phyloP scores from a whole-genome alignment of 2,113 vertebrate species.

The Casuarius casuarius region DNA sequence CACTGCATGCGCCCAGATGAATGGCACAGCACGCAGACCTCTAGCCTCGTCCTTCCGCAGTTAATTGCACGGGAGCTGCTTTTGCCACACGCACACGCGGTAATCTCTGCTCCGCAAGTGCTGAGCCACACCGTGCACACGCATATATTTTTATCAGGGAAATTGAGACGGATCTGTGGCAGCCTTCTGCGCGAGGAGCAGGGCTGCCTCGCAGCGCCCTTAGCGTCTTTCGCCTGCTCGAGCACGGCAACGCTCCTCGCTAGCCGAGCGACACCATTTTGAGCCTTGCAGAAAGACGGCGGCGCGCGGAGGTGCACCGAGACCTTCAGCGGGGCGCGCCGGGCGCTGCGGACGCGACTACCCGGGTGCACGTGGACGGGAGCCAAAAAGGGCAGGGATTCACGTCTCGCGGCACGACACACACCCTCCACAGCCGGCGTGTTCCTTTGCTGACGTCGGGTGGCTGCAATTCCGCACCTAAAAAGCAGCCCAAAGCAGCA shows the following conservation, averaged over 20 bases:
- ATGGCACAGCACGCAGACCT: slow-evolving; percentile 31
- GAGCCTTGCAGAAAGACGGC: not conserved
- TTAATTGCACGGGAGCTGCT: not conserved
- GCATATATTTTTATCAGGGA: accelerated
- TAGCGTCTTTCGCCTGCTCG: not conserved
- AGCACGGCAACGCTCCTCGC: not conserved
- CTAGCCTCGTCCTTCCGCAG: slow-evolving; percentile 1
- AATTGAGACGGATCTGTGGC: not conserved
- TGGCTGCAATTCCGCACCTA: not conserved
- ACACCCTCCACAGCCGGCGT: not conserved
- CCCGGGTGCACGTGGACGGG: accelerated
- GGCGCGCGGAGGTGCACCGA: accelerated
- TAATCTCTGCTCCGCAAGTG: not conserved
- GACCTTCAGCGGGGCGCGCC: not conserved
- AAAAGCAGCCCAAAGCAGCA: not conserved
- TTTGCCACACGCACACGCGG: accelerated
- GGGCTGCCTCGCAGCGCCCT: not conserved
- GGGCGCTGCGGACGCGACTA: not conserved
- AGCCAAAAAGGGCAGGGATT: not conserved
- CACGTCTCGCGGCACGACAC: not conserved
- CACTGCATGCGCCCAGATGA: slow-evolving; percentile 13
- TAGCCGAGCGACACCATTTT: not conserved
- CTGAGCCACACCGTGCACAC: not conserved
- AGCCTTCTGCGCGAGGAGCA: not conserved
- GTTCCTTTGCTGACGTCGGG: not conserved